These are phyloP conservation scores for Listronotus bonariensis DNA, from an alignment of 1,140 invertebrate genomes.

Conservation along the genomic window DNA sequence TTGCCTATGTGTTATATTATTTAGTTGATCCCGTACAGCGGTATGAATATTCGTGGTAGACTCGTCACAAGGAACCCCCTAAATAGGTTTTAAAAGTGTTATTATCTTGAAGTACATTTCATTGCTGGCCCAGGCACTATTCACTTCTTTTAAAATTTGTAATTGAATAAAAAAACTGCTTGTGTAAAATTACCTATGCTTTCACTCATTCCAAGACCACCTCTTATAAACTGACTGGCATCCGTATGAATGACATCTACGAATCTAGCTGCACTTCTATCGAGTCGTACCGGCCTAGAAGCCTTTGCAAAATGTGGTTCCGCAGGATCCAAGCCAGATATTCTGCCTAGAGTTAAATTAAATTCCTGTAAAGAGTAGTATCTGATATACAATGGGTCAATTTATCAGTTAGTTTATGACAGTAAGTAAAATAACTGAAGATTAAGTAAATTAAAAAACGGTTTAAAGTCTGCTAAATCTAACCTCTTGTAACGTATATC, in stretches of 20 bases:
- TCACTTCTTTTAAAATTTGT: too few species aligned
- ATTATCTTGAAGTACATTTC: too few species aligned
- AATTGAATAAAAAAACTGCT: too few species aligned
- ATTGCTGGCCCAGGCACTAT: too few species aligned
- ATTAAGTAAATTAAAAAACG: too few species aligned
- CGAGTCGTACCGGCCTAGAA: slow-evolving; percentile 78
- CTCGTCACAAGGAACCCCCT: too few species aligned
- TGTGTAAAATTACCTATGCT: slow-evolving; percentile 60
- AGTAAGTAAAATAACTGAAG: too few species aligned
- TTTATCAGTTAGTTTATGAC: too few species aligned
- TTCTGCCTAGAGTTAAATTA: slow-evolving; percentile 68
- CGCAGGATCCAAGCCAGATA: slow-evolving; percentile 85
- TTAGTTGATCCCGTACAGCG: too few species aligned
- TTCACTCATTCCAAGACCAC: slow-evolving; percentile 80
- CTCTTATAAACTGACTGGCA: slow-evolving; percentile 77
- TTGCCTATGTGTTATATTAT: too few species aligned
- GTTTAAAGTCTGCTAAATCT: slow-evolving; percentile 11
- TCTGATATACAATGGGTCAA: neutral
- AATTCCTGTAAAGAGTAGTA: slow-evolving; percentile 59
- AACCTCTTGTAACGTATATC: slow-evolving; percentile 70
- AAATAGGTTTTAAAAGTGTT: too few species aligned
- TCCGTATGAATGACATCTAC: slow-evolving; percentile 91
- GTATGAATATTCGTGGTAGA: too few species aligned
- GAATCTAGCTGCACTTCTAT: slow-evolving; percentile 81
- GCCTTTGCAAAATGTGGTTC: slow-evolving; percentile 89